Conservation (phyloP, 2,113 vertebrate species). For the Hemiprocne comata region DNA sequence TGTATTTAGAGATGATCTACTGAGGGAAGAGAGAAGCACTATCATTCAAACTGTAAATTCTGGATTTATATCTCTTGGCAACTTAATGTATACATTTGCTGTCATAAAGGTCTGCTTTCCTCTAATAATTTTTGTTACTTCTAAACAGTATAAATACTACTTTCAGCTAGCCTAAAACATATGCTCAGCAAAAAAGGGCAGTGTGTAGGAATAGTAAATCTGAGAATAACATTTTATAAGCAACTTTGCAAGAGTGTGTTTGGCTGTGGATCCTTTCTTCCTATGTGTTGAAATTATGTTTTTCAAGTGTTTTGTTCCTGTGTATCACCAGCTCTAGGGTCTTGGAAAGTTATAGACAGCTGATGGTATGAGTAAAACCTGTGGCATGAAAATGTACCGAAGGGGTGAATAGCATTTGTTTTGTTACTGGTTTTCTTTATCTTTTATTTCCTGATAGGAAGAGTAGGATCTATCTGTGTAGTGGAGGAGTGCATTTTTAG, state of each 20-base stretch:
- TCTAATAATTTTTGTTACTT: background rate
- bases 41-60: background rate
- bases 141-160: background rate
- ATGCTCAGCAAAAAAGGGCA: background rate
- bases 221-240: background rate
- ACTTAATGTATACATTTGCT: background rate
- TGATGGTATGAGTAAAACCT: background rate
- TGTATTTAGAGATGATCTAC: background rate
- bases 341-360: background rate
- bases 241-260: background rate
- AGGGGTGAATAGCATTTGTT: background rate
- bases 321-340: background rate
- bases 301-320: background rate
- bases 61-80: background rate
- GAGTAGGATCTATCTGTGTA: background rate
- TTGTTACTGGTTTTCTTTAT: background rate
- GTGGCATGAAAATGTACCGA: background rate
- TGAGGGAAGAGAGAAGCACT: background rate
- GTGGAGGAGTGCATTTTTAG: background rate
- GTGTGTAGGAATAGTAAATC: background rate
- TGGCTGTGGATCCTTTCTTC: background rate
- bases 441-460: background rate
- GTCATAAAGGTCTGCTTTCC: background rate
- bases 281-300: background rate
- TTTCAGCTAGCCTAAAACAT: background rate